Conservation (phyloP, 2,888 invertebrate genomes). For the Harpagoxenus sublaevis region DNA sequence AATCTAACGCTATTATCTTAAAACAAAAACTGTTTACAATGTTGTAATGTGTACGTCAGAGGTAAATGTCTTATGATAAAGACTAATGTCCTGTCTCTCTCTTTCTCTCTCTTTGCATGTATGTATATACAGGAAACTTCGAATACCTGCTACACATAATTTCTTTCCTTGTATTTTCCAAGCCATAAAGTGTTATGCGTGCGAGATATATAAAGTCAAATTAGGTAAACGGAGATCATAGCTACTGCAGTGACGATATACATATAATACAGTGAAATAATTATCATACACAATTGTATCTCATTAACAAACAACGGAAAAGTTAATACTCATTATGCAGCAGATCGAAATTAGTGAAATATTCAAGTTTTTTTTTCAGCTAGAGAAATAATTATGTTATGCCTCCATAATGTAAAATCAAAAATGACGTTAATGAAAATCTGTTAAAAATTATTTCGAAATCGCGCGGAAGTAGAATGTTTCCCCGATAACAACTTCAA, state of each 20-base stretch:
- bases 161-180: slow-evolving; percentile 13
- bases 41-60: background rate
- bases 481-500: background rate
- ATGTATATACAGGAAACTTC: background rate
- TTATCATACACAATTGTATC: background rate
- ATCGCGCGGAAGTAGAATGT: background rate
- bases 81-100: background rate
- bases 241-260: background rate
- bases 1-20: background rate
- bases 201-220: background rate
- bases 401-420: background rate
- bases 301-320: background rate
- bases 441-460: background rate
- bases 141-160: background rate
- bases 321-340: too few relatives aligned
- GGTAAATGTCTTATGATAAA: background rate
- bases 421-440: background rate
- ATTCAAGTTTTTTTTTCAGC: background rate
- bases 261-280: background rate
- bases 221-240: slow-evolving; percentile 5
- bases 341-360: background rate
- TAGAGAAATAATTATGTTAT: background rate
- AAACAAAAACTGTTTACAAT: background rate
- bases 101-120: background rate
- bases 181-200: background rate